These are phyloP conservation scores for Bungarus multicinctus DNA, from an alignment of 2,113 vertebrate genomes.

Conservation along the genomic window DNA sequence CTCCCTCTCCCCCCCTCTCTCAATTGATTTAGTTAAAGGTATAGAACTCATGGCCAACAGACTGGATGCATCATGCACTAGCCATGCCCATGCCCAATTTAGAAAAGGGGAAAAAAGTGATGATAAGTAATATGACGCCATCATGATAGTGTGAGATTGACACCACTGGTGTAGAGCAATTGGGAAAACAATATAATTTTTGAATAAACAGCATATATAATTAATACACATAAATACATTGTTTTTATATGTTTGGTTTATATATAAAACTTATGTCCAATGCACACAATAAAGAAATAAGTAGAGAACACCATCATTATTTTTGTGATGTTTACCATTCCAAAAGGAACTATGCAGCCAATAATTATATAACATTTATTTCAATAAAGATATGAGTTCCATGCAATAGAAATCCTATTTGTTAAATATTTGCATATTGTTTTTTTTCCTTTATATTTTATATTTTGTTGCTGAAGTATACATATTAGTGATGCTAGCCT, in stretches of 20 bases:
- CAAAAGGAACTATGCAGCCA: not conserved
- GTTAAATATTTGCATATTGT: not conserved
- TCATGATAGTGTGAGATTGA: too few species aligned
- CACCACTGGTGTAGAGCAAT: not conserved
- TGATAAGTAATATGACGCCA: too few species aligned
- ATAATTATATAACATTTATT: not conserved
- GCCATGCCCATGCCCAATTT: too few species aligned
- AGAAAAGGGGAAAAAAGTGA: too few species aligned
- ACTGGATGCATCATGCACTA: too few species aligned
- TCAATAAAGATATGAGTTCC: not conserved
- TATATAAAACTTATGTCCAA: not conserved
- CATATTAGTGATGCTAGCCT: not conserved
- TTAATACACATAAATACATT: not conserved
- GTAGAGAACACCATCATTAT: not conserved
- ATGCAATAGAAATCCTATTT: not conserved
- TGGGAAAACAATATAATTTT: not conserved
- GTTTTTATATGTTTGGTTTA: not conserved
- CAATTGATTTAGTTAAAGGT: not conserved
- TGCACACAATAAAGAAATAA: not conserved
- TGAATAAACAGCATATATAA: not conserved
- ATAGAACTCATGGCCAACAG: too few species aligned
- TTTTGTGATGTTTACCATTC: not conserved
- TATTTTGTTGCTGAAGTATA: not conserved
- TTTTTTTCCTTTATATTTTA: not conserved
- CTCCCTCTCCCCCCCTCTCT: not conserved